A percentile compares a stretch with the other conserved stretches of the same genome.
These are phyloP conservation scores for Aleiodes alternator DNA, from an alignment of 2,888 invertebrate genomes.

Conservation along the genomic window DNA sequence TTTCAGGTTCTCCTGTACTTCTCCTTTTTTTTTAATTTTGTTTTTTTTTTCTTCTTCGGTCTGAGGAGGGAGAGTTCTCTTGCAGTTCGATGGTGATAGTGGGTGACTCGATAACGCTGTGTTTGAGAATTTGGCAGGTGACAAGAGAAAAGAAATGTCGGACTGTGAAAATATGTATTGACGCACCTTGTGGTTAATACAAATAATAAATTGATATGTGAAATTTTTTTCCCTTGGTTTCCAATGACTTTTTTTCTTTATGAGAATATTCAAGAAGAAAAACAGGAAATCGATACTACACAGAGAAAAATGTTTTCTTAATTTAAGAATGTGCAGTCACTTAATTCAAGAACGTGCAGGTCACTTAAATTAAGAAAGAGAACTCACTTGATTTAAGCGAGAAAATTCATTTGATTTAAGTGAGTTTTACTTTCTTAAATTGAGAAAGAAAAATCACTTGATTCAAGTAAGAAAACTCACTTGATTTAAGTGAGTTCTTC, in stretches of 20 bases:
- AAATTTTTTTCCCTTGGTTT: background rate
- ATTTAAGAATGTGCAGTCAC: no score
- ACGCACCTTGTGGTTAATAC: slow-evolving; percentile 33
- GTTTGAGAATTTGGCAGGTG: slow-evolving; percentile 34
- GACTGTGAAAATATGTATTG: slow-evolving; percentile 18
- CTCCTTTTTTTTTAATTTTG: background rate
- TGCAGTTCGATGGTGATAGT: background rate
- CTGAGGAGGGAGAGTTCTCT: background rate
- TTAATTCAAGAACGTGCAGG: no score
- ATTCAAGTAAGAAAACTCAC: no score
- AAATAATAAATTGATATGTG: slow-evolving; percentile 4
- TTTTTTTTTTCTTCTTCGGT: background rate
- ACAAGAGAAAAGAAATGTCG: slow-evolving; percentile 9
- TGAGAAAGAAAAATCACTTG: no score
- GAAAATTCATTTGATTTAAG: no score
- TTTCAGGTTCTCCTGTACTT: no score
- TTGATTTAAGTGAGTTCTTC: no score
- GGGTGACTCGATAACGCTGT: slow-evolving; percentile 10
- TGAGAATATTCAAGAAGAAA: background rate
- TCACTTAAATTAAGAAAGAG: no score
- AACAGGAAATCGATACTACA: background rate
- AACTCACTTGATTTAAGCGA: no score
- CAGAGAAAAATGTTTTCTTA: no score
- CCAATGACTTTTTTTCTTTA: background rate
- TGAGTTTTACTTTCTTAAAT: no score